A percentile compares a stretch with the other conserved stretches of the same genome.
phyloP scores from a whole-genome alignment of 2,888 invertebrate species.

The Cetonia aurata region DNA sequence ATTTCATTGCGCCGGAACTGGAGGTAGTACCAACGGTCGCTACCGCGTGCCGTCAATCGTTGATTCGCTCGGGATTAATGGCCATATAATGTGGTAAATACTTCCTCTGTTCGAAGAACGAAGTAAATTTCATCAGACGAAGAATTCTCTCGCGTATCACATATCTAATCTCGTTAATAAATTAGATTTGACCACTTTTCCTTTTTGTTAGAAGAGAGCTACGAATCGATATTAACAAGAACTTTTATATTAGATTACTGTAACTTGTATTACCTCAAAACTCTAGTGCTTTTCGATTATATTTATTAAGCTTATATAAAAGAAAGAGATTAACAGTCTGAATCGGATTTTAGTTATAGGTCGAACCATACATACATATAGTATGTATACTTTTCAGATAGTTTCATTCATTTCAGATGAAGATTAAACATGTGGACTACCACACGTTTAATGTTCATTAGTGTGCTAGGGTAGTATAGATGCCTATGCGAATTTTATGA shows the following conservation, averaged over 20 bases:
- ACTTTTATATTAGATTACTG: constrained; percentile 1
- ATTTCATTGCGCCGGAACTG: constrained; percentile 20
- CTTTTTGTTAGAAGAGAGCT: background rate
- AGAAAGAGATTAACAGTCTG: too few relatives aligned
- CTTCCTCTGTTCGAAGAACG: constrained; percentile 21
- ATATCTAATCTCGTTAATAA: constrained; percentile 39
- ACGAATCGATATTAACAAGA: constrained; percentile 24
- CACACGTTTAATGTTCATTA: too few relatives aligned
- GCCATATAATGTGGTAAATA: constrained; percentile 25
- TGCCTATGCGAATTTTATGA: too few relatives aligned
- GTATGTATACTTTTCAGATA: too few relatives aligned
- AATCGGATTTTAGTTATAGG: too few relatives aligned
- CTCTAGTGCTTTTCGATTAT: constrained; percentile 8
- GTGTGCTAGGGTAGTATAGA: too few relatives aligned
- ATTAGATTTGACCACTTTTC: constrained; percentile 28
- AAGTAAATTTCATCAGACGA: constrained; percentile 25
- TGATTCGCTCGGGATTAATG: constrained; percentile 33
- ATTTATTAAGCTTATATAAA: background rate
- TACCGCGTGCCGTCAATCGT: constrained; percentile 8
- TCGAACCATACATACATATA: too few relatives aligned
- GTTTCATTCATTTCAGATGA: too few relatives aligned
- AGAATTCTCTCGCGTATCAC: constrained; percentile 32
- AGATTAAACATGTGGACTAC: too few relatives aligned
- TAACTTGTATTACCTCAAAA: background rate
- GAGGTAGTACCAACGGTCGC: too few relatives aligned